These are phyloP conservation scores for Hephaestus fuliginosus DNA, from an alignment of 2,797 vertebrate species.

Conservation along the genomic window DNA sequence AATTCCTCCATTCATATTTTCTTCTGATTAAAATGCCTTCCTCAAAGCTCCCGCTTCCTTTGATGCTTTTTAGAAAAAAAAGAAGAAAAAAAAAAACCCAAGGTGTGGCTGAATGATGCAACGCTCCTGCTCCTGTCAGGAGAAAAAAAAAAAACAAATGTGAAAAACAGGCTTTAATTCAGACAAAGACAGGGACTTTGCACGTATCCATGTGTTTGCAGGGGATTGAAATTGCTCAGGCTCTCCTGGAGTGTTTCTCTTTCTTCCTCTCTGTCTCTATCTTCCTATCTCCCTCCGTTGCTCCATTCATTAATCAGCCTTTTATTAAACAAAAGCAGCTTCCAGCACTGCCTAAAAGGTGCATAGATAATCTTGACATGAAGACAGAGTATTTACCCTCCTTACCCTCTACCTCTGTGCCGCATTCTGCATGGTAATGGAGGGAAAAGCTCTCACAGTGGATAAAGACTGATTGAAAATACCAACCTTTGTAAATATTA, in stretches of 20 bases:
- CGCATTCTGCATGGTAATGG: constrained; percentile 64
- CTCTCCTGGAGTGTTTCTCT: constrained; percentile 42
- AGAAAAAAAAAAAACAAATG: constrained; percentile 34
- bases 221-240: constrained; percentile 27
- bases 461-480: constrained; percentile 68
- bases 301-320: constrained; percentile 80
- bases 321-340: constrained; percentile 83
- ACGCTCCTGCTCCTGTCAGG: constrained; percentile 52
- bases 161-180: constrained; percentile 50
- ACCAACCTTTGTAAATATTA: constrained; percentile 68
- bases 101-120: constrained; percentile 68
- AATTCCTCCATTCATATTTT: constrained; percentile 50
- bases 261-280: constrained; percentile 53
- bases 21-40: constrained; percentile 69
- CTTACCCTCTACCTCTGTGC: constrained; percentile 63
- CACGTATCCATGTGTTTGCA: constrained; percentile 46
- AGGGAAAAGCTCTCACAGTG: constrained; percentile 37
- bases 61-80: constrained; percentile 54
- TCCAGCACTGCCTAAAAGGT: constrained; percentile 76
- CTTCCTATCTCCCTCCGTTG: constrained; percentile 53
- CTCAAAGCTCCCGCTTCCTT: constrained; percentile 64
- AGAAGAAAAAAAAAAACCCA: constrained; percentile 17
- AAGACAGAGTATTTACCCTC: constrained; percentile 80
- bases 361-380: constrained; percentile 79
- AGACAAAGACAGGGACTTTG: constrained; percentile 51